These are phyloP conservation scores for Lindbergichthys nudifrons DNA, from an alignment of 2,797 vertebrate species.

Conservation along the genomic window DNA sequence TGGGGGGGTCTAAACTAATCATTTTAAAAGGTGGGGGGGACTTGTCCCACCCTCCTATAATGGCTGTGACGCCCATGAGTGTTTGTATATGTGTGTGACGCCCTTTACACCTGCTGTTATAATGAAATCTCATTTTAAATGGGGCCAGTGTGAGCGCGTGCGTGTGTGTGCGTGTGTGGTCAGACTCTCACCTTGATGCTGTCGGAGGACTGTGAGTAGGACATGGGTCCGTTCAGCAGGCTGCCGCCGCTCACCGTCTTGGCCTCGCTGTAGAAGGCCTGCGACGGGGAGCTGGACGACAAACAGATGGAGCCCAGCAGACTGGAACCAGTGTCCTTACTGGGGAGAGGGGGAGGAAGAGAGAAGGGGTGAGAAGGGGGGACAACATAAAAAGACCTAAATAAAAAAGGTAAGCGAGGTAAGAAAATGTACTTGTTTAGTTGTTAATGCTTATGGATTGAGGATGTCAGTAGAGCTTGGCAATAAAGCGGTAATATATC, in stretches of 20 bases:
- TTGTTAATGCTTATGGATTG: background rate
- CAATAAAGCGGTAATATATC: no score
- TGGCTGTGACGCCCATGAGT: no score
- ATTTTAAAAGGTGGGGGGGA: no score
- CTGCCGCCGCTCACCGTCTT: slow-evolving; percentile 78
- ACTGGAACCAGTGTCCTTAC: slow-evolving; percentile 86
- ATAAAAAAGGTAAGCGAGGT: background rate
- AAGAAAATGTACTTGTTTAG: background rate
- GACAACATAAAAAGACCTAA: background rate
- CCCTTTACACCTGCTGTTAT: no score
- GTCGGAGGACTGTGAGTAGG: slow-evolving; percentile 83
- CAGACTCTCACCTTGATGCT: slow-evolving; percentile 85
- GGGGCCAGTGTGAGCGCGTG: no score
- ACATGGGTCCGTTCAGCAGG: slow-evolving; percentile 90
- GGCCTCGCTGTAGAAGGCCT: slow-evolving; percentile 86
- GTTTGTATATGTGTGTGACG: no score
- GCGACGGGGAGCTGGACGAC: slow-evolving; percentile 85
- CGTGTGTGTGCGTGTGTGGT: no score
- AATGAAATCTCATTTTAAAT: no score
- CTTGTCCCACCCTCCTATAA: no score
- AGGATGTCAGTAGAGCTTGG: no score
- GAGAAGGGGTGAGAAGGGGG: background rate
- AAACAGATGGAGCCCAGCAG: slow-evolving; percentile 86
- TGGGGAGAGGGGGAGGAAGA: slow-evolving; percentile 40
- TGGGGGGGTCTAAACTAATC: no score